Evolutionary conservation across 2,797 vertebrate genomes (phyloP).

Genomic region (Sebastolobus altivelis): DNA sequence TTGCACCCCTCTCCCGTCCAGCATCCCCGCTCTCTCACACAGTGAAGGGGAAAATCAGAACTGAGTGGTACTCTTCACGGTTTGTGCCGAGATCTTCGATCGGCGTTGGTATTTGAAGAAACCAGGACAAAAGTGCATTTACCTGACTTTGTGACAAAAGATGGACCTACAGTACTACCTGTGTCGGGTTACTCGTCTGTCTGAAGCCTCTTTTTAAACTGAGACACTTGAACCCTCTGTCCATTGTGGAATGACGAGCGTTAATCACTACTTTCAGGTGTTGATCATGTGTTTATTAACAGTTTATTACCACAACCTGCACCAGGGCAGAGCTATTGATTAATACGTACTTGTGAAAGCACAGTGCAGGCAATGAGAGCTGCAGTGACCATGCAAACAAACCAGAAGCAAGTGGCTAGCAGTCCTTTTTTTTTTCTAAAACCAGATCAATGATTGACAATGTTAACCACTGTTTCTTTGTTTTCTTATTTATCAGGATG

Average conservation of each 20-base stretch:
- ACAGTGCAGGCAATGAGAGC: slow-evolving; percentile 20
- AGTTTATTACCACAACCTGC: slow-evolving; percentile 26
- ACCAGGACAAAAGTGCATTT: slow-evolving; percentile 52
- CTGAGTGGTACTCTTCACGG: slow-evolving; percentile 14
- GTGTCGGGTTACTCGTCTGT: not conserved
- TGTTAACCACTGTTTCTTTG: slow-evolving; percentile 38
- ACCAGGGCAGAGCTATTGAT: not conserved
- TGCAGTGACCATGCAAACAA: slow-evolving; percentile 14
- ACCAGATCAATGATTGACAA: slow-evolving; percentile 3
- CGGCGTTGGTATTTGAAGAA: slow-evolving; percentile 15
- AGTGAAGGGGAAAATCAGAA: slow-evolving; percentile 78
- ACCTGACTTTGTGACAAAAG: slow-evolving; percentile 28
- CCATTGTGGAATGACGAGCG: slow-evolving; percentile 29
- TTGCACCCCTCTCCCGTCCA: slow-evolving; percentile 78
- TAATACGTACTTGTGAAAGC: slow-evolving; percentile 15
- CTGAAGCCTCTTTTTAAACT: slow-evolving; percentile 39
- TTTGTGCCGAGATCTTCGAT: slow-evolving; percentile 5
- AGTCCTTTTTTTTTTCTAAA: not conserved
- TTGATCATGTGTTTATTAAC: slow-evolving; percentile 44
- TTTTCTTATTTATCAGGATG: slow-evolving; percentile 40
- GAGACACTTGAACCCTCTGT: slow-evolving; percentile 43
- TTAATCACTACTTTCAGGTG: slow-evolving; percentile 40
- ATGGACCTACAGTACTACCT: slow-evolving; percentile 41
- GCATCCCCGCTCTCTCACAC: slow-evolving; percentile 82
- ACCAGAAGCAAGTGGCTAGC: not conserved